phyloP scores from a whole-genome alignment of 2,888 invertebrate genomes.

The Noctua janthina region DNA sequence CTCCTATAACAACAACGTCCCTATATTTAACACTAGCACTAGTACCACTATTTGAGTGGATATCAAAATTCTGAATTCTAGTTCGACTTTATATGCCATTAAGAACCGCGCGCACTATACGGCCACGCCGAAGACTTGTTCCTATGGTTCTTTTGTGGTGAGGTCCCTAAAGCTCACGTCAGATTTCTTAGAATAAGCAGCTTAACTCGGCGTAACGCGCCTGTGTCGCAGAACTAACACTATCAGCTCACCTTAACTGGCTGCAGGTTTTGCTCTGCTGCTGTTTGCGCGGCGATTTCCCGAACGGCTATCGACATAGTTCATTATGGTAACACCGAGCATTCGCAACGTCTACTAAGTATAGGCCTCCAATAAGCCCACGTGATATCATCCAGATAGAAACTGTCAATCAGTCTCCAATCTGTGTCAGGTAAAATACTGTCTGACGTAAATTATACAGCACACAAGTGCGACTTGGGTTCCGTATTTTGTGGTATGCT shows the following conservation, averaged over 20 bases:
- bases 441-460: conserved; percentile 18
- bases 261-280: conserved; percentile 36
- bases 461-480: conserved; percentile 17
- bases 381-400: conserved; percentile 10
- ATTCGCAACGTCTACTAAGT: conserved; percentile 6
- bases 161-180: background rate
- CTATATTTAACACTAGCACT: no score
- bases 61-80: background rate
- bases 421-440: conserved; percentile 37
- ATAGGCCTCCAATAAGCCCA: conserved; percentile 9
- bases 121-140: background rate
- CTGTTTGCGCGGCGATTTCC: conserved; percentile 48
- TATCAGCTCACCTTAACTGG: conserved; percentile 36
- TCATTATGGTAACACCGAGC: conserved; percentile 23
- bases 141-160: no score
- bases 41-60: no score
- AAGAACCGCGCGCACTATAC: background rate
- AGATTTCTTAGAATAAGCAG: background rate
- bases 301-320: conserved; percentile 47
- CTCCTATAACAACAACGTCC: no score
- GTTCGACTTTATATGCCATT: background rate
- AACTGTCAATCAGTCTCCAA: conserved; percentile 26
- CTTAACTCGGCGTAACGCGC: background rate
- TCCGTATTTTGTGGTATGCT: conserved; percentile 41
- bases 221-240: background rate